These are phyloP conservation scores for Atractosteus spatula DNA, from an alignment of 2,113 vertebrate species.

Conservation along the genomic window DNA sequence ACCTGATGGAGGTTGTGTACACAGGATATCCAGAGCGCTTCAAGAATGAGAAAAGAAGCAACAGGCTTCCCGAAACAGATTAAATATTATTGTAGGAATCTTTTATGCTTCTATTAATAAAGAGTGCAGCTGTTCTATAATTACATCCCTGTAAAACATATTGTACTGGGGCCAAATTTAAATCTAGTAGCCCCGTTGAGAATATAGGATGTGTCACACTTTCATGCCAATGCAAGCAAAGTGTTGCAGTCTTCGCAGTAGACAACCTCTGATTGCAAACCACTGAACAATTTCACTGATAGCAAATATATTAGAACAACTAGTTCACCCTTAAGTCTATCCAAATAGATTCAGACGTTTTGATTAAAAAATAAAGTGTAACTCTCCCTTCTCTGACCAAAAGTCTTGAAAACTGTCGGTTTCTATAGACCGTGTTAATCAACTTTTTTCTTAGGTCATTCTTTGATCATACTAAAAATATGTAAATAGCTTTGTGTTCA, in stretches of 20 bases:
- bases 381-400: no score
- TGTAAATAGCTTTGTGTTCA: no score
- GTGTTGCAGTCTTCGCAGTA: no score
- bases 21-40: constrained; percentile 25
- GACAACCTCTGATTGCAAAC: background rate
- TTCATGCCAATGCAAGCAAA: background rate
- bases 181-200: background rate
- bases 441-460: no score
- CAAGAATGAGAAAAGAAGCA: constrained; percentile 23
- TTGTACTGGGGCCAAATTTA: background rate
- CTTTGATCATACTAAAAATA: no score
- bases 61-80: constrained; percentile 18
- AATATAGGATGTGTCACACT: background rate
- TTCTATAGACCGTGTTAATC: no score
- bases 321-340: no score
- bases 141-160: background rate
- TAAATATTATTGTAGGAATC: background rate
- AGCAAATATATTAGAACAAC: background rate
- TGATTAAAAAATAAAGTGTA: no score
- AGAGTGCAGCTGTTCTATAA: constrained; percentile 8
- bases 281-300: background rate
- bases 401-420: no score
- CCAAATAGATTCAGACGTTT: no score
- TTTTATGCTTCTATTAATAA: constrained; percentile 26
- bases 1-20: background rate